Percentiles rank a stretch among this genome's conserved stretches.
phyloP scores from a whole-genome alignment of 2,797 vertebrate genomes.

The Pseudochaenichthys georgianus region DNA sequence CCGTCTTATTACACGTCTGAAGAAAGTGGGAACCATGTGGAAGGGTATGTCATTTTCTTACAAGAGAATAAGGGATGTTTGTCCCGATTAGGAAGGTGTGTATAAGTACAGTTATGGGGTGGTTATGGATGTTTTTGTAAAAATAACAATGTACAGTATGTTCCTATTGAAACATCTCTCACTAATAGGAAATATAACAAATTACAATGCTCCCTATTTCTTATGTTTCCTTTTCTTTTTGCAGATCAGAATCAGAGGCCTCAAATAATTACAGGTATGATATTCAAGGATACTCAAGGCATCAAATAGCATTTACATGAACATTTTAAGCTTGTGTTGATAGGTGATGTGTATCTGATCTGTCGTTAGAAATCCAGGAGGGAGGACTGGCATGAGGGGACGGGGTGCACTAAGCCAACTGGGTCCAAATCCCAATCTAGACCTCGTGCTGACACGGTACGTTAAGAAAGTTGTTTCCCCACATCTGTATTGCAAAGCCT shows the following conservation, averaged over 20 bases:
- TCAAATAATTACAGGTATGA: conserved; percentile 77
- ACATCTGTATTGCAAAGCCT: not conserved
- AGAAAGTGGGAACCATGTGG: conserved; percentile 40
- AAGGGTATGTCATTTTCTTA: conserved; percentile 57
- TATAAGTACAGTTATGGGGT: not conserved
- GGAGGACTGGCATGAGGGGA: conserved; percentile 92
- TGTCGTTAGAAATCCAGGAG: conserved; percentile 83
- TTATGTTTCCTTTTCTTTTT: conserved; percentile 24
- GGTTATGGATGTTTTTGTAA: not conserved
- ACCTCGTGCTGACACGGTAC: conserved; percentile 91
- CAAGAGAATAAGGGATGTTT: not conserved
- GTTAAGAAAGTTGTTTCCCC: conserved; percentile 26
- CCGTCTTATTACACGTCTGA: conserved; percentile 82
- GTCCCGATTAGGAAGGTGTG: not conserved
- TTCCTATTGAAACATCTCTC: not conserved
- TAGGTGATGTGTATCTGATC: conserved; percentile 37
- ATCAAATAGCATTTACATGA: conserved; percentile 22
- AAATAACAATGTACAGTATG: not conserved
- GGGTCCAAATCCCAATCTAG: conserved; percentile 89
- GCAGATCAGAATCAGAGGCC: conserved; percentile 65
- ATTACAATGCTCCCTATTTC: not conserved
- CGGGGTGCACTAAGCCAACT: conserved; percentile 86
- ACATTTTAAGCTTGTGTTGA: conserved; percentile 8
- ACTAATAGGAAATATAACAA: not conserved
- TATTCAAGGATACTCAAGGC: conserved; percentile 3